Conservation (phyloP, 2,888 invertebrate species). For the Tipula vernalis region DNA sequence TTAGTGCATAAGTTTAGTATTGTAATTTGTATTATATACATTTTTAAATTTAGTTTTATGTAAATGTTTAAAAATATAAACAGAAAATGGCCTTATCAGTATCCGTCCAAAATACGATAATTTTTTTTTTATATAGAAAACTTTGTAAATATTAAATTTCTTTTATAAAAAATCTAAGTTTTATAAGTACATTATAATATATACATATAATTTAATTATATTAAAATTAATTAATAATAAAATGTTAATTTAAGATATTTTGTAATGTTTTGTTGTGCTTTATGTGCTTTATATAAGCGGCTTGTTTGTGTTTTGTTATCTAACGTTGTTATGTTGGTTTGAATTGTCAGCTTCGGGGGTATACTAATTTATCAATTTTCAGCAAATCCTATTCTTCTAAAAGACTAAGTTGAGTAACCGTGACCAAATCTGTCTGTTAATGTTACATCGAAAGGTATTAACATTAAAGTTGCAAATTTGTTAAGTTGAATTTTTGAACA, state of each 20-base stretch:
- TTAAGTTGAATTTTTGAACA: too few species aligned
- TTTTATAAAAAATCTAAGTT: neutral
- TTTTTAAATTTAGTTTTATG: neutral
- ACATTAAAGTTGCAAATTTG: too few species aligned
- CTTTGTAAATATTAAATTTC: neutral
- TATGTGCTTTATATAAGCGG: neutral
- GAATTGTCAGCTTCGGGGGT: too few species aligned
- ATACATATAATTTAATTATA: neutral
- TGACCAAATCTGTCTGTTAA: too few species aligned
- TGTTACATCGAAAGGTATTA: too few species aligned
- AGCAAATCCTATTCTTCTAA: too few species aligned
- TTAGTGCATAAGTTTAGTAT: neutral
- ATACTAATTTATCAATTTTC: too few species aligned
- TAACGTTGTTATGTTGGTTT: neutral
- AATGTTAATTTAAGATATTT: neutral
- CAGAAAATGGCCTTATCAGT: neutral
- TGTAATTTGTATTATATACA: neutral
- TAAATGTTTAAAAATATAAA: neutral
- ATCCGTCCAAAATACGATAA: constrained; percentile 8
- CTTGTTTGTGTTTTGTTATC: neutral
- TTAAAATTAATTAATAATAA: neutral
- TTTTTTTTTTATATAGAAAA: neutral
- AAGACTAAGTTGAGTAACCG: too few species aligned
- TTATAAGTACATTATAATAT: neutral
- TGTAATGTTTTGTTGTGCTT: neutral